Conservation (phyloP, 2,888 invertebrate species). For the Endomychus coccineus region DNA sequence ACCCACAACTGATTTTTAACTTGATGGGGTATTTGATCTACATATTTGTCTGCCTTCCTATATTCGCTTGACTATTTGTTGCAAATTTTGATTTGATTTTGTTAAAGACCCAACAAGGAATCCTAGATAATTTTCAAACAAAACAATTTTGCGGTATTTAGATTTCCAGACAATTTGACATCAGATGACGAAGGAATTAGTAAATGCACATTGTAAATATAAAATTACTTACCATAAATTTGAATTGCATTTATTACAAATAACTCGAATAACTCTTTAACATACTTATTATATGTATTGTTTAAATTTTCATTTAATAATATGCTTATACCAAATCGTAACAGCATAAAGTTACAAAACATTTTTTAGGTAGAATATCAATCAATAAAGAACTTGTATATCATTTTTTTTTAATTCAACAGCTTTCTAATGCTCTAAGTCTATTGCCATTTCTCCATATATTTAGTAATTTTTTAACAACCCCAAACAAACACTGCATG, state of each 20-base stretch:
- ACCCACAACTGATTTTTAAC: too few species aligned
- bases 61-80: constrained; percentile 2
- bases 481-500: constrained; percentile 4
- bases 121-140: not conserved
- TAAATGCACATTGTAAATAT: constrained; percentile 3
- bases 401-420: not conserved
- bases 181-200: constrained; percentile 1
- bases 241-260: constrained; percentile 2
- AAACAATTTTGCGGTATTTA: constrained; percentile 1
- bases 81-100: not conserved
- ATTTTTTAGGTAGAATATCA: not conserved
- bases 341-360: constrained; percentile 4
- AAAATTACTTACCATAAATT: constrained; percentile 2
- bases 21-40: too few species aligned
- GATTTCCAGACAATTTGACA: not conserved
- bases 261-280: not conserved
- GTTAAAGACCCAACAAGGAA: not conserved
- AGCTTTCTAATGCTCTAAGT: constrained; percentile 5
- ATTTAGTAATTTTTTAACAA: constrained; percentile 2
- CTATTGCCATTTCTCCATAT: not conserved
- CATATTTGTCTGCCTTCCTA: too few species aligned
- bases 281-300: constrained; percentile 1
- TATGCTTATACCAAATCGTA: not conserved
- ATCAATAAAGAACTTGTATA: not conserved
- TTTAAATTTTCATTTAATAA: not conserved